These are phyloP conservation scores for Sciaenops ocellatus DNA, from an alignment of 2,797 vertebrate species.

Conservation along the genomic window DNA sequence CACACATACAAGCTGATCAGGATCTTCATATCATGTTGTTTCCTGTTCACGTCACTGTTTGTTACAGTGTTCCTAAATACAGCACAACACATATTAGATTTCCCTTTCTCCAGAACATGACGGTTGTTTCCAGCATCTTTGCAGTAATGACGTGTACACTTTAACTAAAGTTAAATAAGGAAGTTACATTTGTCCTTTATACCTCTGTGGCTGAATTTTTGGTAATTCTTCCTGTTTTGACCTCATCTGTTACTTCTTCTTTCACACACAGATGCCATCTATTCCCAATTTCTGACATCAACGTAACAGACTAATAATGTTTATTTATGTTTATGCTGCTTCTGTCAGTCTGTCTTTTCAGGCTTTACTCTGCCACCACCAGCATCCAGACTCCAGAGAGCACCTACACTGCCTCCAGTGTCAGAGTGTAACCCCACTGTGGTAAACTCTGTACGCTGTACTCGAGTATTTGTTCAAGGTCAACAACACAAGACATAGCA, in stretches of 20 bases:
- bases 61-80: neutral
- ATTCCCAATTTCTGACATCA: neutral
- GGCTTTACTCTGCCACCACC: neutral
- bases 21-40: slow-evolving; percentile 15
- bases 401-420: too few species aligned
- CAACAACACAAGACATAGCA: too few species aligned
- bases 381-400: neutral
- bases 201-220: neutral
- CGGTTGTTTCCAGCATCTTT: neutral
- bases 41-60: slow-evolving; percentile 25
- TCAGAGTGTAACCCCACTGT: too few species aligned
- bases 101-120: neutral
- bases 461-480: too few species aligned
- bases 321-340: neutral
- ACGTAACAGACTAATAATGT: neutral
- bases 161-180: neutral
- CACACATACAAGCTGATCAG: slow-evolving; percentile 29
- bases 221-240: neutral
- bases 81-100: neutral
- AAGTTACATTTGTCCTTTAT: neutral
- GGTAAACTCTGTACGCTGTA: too few species aligned
- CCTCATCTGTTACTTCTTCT: neutral
- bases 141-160: neutral
- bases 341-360: neutral
- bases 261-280: neutral